Evolutionary conservation across 2,888 invertebrate genomes (phyloP).

Genomic region (Ophion obscuratus): DNA sequence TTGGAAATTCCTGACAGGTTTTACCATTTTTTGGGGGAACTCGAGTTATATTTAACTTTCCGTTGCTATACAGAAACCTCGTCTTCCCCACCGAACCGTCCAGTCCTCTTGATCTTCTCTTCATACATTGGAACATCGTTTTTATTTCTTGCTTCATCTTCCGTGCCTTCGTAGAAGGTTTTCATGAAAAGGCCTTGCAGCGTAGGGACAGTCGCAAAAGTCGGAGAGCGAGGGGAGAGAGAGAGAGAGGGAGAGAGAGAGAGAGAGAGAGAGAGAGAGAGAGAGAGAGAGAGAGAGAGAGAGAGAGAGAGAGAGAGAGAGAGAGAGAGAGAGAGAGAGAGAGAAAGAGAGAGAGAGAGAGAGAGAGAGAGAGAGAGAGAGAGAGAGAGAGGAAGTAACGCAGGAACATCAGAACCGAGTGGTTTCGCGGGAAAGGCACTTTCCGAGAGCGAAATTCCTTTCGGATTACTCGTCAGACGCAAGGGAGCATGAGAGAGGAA

Average conservation of each 20-base stretch:
- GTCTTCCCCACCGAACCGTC: too few species aligned
- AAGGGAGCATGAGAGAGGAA: conserved; percentile 53
- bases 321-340: conserved; percentile 30
- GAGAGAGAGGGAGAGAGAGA: conserved; percentile 14
- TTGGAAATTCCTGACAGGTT: conserved; percentile 40
- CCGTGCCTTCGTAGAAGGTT: conserved; percentile 12
- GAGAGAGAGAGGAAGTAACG: conserved; percentile 53
- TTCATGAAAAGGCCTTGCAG: conserved; percentile 15
- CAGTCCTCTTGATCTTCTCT: background rate
- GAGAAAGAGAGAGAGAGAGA: background rate
- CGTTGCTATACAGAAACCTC: background rate
- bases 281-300: conserved; percentile 24
- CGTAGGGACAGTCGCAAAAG: conserved; percentile 28
- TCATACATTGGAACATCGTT: background rate
- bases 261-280: conserved; percentile 10
- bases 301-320: conserved; percentile 4
- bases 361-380: conserved; percentile 23
- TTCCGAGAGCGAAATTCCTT: conserved; percentile 78
- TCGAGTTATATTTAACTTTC: conserved; percentile 15
- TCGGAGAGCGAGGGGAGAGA: background rate
- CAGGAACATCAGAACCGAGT: conserved; percentile 58
- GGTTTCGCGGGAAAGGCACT: conserved; percentile 70
- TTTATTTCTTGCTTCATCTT: conserved; percentile 12
- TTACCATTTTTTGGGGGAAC: conserved; percentile 21
- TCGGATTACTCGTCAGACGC: conserved; percentile 73